A percentile compares a stretch with the other conserved stretches of the same genome.
Conservation (phyloP, 2,888 invertebrate species). For the Sericinus montela region DNA sequence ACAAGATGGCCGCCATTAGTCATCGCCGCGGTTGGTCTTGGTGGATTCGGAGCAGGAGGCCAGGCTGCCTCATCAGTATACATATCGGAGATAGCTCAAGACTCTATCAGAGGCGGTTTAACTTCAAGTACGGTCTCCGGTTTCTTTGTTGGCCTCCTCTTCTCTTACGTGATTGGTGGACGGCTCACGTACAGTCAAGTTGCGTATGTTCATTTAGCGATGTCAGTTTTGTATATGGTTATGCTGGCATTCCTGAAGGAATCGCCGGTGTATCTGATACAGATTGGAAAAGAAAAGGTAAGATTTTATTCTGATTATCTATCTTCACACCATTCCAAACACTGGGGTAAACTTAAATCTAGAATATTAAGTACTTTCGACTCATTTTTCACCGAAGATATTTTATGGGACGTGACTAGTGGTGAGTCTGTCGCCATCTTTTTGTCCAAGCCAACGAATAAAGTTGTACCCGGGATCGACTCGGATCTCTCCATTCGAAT, state of each 20-base stretch:
- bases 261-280: constrained; percentile 53
- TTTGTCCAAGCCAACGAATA: too few relatives aligned
- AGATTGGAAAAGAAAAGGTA: constrained; percentile 50
- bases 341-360: too few relatives aligned
- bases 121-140: constrained; percentile 49
- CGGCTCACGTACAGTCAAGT: constrained; percentile 48
- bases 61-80: constrained; percentile 59
- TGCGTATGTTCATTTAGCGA: constrained; percentile 40
- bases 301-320: constrained; percentile 14
- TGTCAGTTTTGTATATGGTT: constrained; percentile 48
- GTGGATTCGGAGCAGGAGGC: constrained; percentile 57
- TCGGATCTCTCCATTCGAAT: too few relatives aligned
- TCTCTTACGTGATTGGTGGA: constrained; percentile 54
- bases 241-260: constrained; percentile 46
- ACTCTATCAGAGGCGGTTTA: constrained; percentile 57
- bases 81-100: constrained; percentile 60
- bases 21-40: constrained; percentile 41
- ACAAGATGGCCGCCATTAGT: constrained; percentile 45
- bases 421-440: too few relatives aligned
- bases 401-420: too few relatives aligned
- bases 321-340: too few relatives aligned
- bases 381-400: too few relatives aligned
- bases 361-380: too few relatives aligned
- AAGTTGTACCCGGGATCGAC: too few relatives aligned
- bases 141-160: constrained; percentile 51